phyloP scores from a whole-genome alignment of 1,140 invertebrate species.

The Mya arenaria region DNA sequence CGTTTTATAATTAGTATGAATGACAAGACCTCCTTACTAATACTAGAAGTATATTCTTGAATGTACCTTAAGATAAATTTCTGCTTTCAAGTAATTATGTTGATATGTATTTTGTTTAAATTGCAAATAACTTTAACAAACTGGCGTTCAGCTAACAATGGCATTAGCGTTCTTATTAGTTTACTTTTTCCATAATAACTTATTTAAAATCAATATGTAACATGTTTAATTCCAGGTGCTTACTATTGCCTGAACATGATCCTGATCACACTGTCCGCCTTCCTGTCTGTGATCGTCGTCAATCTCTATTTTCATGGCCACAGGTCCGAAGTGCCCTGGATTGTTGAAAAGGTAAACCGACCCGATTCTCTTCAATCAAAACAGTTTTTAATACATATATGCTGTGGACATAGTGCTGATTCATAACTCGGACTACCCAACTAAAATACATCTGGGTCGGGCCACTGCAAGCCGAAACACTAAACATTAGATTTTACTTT shows the following conservation, averaged over 20 bases:
- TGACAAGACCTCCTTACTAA: not conserved
- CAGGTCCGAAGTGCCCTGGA: conserved; percentile 56
- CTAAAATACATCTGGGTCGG: no score
- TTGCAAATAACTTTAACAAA: no score
- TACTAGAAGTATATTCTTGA: not conserved
- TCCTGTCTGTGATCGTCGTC: conserved; percentile 80
- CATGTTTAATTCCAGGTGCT: conserved; percentile 73
- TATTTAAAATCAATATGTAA: not conserved
- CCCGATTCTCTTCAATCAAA: no score
- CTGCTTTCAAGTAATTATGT: not conserved
- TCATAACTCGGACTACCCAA: no score
- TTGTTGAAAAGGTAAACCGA: conserved; percentile 61
- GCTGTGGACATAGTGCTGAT: no score
- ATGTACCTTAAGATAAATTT: no score
- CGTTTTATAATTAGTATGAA: no score
- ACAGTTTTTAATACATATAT: no score
- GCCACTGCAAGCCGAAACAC: no score
- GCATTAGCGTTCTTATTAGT: no score
- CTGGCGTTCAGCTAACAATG: no score
- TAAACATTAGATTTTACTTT: no score
- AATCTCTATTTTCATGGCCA: conserved; percentile 80
- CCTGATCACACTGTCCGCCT: conserved; percentile 80
- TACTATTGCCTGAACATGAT: conserved; percentile 82
- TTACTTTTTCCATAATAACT: not conserved
- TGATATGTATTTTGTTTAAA: not conserved